Base-by-base conservation (phyloP, 2,888 invertebrate genomes). In the Pterostichus niger region DNA sequence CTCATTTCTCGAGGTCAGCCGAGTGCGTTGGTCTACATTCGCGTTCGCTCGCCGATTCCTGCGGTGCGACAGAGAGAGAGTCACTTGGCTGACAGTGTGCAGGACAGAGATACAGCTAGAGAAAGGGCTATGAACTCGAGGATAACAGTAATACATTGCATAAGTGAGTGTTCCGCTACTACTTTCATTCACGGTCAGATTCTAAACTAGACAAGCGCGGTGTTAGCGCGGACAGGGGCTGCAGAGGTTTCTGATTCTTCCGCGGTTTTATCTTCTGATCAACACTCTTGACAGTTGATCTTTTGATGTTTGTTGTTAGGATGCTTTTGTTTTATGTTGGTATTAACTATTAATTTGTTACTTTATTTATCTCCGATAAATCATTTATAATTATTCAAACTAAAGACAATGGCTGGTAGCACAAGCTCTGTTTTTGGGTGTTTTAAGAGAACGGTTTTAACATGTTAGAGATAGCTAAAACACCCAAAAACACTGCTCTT, bases 1-100 rank as follows among this genome's bases (percentile, higher is more conserved):
- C 87, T 88, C 87, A 86, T 88, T 88, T 88, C 88, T 87, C 87
- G 87, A 86, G 88, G 88, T 88, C 86, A 88, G 86, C 86, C 84
- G 71, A 84, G 88, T 86, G 83, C 88, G 85, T 88, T 87, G 88
- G 86, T 87, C 88, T 85, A 88, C 87, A 88, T 88, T 88, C 86
- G 84, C 84, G 64, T n/a, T 61, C 82, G 83, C 79, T 81, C 31
- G 80, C 78, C 52, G 75, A 86, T 86, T 86, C 85, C 85, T 83
- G 84, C 61, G 82, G 85, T 81, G 83, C 79, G 85, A 86, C 84
- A 80, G 81, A 83, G 86, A 86, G 17, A 75, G 77, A 35, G 54
- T 46, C 61, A 84, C 33, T 10, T 6, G 56, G 7, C 15, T 40
- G 52, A 11, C 49, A 9, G 59, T 44, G 73, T 17, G 86, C 79